A percentile compares a stretch with the other conserved stretches of the same genome.
phyloP scores from a whole-genome alignment of 2,888 invertebrate genomes.

The Ethmia dodecea region DNA sequence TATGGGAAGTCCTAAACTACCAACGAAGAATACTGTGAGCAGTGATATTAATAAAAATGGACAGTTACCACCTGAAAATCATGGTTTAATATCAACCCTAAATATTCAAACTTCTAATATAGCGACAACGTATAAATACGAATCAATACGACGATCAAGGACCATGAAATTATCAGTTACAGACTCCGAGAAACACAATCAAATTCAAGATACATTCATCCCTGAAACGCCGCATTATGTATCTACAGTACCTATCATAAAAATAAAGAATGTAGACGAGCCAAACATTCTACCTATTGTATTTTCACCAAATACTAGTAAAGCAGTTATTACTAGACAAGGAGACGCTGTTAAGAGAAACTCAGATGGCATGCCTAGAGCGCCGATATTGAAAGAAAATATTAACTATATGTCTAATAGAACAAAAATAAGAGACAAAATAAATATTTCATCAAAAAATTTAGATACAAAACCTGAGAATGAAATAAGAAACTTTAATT shows the following conservation, averaged over 20 bases:
- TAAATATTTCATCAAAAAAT: conserved; percentile 30
- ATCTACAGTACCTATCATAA: conserved; percentile 50
- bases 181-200: conserved; percentile 43
- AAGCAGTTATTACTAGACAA: conserved; percentile 35
- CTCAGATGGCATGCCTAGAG: conserved; percentile 51
- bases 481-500: conserved; percentile 65
- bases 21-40: conserved; percentile 32
- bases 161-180: too few species aligned
- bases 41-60: conserved; percentile 35
- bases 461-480: conserved; percentile 43
- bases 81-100: conserved; percentile 27
- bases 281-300: conserved; percentile 31
- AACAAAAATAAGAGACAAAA: conserved; percentile 44
- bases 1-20: conserved; percentile 35
- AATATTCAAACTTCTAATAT: conserved; percentile 34
- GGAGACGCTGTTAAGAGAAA: conserved; percentile 51
- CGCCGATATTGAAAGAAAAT: conserved; percentile 51
- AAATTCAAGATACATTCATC: conserved; percentile 34
- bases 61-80: conserved; percentile 33
- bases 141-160: too few species aligned
- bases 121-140: conserved; percentile 42
- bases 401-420: conserved; percentile 36
- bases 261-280: conserved; percentile 61
- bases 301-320: conserved; percentile 37
- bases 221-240: conserved; percentile 37